These are phyloP conservation scores for Neosilurus mollespiculum DNA, from an alignment of 2,797 vertebrate genomes.

Conservation along the genomic window DNA sequence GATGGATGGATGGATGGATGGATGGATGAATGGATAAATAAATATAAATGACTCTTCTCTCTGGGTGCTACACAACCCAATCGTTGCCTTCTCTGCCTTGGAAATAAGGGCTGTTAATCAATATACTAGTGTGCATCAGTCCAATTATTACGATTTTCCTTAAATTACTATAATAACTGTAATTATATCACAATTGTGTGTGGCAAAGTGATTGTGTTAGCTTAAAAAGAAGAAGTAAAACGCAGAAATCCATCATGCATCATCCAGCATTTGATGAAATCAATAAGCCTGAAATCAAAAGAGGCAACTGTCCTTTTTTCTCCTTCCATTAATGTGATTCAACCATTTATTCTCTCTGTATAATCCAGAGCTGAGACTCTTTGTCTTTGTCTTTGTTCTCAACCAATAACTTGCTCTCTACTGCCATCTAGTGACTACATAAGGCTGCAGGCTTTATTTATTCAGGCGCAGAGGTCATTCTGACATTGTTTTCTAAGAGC, in stretches of 20 bases:
- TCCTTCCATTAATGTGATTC: constrained; percentile 8
- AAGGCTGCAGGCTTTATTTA: background rate
- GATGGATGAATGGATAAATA: background rate
- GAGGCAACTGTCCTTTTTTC: background rate
- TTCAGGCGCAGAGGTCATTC: constrained; percentile 5
- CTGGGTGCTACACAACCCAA: background rate
- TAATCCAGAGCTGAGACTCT: background rate
- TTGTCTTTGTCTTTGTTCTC: background rate
- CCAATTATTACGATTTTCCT: background rate
- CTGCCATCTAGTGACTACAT: constrained; percentile 40
- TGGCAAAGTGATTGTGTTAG: constrained; percentile 4
- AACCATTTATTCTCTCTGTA: constrained; percentile 2
- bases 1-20: too few relatives aligned
- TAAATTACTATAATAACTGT: constrained; percentile 17
- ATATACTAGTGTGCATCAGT: constrained; percentile 5
- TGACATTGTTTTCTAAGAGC: background rate
- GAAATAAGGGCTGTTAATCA: constrained; percentile 17
- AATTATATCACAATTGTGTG: constrained; percentile 14
- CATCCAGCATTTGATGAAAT: constrained; percentile 15
- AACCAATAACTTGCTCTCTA: constrained; percentile 37
- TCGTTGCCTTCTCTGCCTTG: background rate
- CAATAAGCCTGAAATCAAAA: constrained; percentile 12
- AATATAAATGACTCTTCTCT: background rate
- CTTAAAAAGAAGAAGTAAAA: background rate
- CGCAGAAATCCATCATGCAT: constrained; percentile 17